phyloP scores from a whole-genome alignment of 2,888 invertebrate genomes.

The Leptodirus hochenwartii region DNA sequence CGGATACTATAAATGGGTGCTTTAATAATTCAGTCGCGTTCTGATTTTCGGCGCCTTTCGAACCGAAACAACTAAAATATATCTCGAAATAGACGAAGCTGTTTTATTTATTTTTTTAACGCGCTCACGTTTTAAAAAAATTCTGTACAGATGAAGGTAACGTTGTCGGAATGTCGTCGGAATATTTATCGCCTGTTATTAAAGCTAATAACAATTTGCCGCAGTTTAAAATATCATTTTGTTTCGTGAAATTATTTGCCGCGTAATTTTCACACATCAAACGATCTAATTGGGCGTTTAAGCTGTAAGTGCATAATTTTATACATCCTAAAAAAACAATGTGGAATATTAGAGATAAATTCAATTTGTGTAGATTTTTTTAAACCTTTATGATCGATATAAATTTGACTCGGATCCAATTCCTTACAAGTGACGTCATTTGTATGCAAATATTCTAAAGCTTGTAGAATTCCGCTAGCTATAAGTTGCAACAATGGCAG shows the following conservation, averaged over 20 bases:
- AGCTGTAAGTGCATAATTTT: constrained; percentile 47
- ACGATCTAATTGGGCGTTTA: constrained; percentile 48
- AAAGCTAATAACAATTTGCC: constrained; percentile 51
- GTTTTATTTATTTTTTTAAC: too few relatives aligned
- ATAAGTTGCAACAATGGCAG: constrained; percentile 42
- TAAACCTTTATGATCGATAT: constrained; percentile 43
- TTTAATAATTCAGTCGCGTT: too few relatives aligned
- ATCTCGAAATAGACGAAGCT: too few relatives aligned
- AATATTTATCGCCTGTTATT: too few relatives aligned
- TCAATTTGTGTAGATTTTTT: neutral
- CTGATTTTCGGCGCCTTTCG: too few relatives aligned
- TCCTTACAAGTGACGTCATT: constrained; percentile 71
- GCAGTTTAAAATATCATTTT: constrained; percentile 54
- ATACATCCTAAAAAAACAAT: constrained; percentile 27
- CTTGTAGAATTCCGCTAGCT: constrained; percentile 52
- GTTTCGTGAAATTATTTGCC: constrained; percentile 35
- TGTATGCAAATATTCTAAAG: constrained; percentile 60
- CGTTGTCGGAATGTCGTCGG: too few relatives aligned
- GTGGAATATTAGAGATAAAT: neutral
- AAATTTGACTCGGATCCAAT: constrained; percentile 55
- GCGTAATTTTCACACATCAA: constrained; percentile 26
- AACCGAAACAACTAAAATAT: too few relatives aligned
- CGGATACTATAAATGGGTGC: too few relatives aligned
- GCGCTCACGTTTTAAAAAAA: too few relatives aligned
- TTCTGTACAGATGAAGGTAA: too few relatives aligned